Conservation (phyloP, 2,888 invertebrate species). For the Entomobrya multifasciata region DNA sequence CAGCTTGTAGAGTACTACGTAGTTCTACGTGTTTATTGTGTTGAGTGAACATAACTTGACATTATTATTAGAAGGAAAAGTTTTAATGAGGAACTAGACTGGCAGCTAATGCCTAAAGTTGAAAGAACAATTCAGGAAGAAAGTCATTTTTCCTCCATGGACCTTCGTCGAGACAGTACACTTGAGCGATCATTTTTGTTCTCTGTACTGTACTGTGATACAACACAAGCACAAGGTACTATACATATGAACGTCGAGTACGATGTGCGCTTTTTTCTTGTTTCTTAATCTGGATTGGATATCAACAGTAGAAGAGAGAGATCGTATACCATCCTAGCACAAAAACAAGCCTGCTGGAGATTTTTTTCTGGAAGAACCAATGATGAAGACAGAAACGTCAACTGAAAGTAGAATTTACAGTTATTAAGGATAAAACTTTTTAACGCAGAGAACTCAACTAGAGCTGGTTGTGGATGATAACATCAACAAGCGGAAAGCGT, state of each 20-base stretch:
- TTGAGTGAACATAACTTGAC: conserved; percentile 34
- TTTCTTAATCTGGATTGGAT: conserved; percentile 11
- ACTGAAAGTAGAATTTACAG: conserved; percentile 7
- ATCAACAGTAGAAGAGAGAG: conserved; percentile 5
- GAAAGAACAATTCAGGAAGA: conserved; percentile 54
- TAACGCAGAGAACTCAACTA: not conserved
- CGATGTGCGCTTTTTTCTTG: not conserved
- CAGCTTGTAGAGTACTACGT: not conserved
- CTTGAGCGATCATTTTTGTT: conserved; percentile 32
- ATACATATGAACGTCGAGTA: too few species aligned
- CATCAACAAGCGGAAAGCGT: not conserved
- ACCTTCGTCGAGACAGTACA: not conserved
- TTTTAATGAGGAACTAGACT: conserved; percentile 62
- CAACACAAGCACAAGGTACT: too few species aligned
- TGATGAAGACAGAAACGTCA: conserved; percentile 17
- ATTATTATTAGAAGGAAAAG: conserved; percentile 47
- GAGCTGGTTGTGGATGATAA: conserved; percentile 4
- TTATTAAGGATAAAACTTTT: conserved; percentile 17
- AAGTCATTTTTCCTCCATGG: conserved; percentile 32
- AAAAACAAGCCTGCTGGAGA: not conserved
- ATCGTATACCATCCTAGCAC: not conserved
- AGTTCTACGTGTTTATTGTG: conserved; percentile 51
- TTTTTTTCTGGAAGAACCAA: not conserved
- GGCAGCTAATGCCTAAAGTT: conserved; percentile 62
- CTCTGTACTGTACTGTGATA: too few species aligned